Percentiles rank a stretch among this genome's conserved stretches.
Evolutionary conservation across 2,797 vertebrate species (phyloP).

Genomic region (Fratercula arctica): DNA sequence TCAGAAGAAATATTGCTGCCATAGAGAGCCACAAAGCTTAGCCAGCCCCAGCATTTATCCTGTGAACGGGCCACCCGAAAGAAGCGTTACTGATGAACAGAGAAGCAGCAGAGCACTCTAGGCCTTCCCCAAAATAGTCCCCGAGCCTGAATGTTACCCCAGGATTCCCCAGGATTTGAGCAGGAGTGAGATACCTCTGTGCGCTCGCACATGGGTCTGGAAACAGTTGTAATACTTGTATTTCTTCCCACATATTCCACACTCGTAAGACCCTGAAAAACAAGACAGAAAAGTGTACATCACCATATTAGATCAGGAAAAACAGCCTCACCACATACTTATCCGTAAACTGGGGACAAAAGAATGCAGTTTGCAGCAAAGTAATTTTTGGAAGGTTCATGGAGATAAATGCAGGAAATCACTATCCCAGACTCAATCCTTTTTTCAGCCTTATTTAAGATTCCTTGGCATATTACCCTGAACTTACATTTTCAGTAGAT

Average conservation of each 20-base stretch:
- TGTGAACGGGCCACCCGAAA: not conserved
- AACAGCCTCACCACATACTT: not conserved
- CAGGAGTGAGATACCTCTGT: conserved; percentile 85
- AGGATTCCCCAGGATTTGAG: not conserved
- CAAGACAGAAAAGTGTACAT: conserved; percentile 50
- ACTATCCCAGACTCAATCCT: conserved; percentile 19
- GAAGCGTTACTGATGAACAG: not conserved
- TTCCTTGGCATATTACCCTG: conserved; percentile 10
- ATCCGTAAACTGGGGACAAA: not conserved
- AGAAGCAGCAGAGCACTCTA: not conserved
- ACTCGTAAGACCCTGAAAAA: conserved; percentile 93
- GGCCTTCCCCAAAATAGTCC: not conserved
- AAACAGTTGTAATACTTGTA: conserved; percentile 99
- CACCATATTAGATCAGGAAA: not conserved
- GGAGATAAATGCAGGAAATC: conserved; percentile 55
- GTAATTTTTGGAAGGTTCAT: conserved; percentile 12
- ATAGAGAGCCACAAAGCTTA: not conserved
- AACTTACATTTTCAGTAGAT: conserved; percentile 20
- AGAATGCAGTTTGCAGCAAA: conserved; percentile 5
- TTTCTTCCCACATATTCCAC: conserved; percentile 97
- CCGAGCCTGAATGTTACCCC: not conserved
- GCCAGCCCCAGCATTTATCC: not conserved
- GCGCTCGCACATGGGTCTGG: conserved; percentile 97
- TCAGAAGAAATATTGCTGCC: not conserved
- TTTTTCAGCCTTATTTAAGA: conserved; percentile 40